phyloP scores from a whole-genome alignment of 1,140 invertebrate genomes.

The Apolygus lucorum region DNA sequence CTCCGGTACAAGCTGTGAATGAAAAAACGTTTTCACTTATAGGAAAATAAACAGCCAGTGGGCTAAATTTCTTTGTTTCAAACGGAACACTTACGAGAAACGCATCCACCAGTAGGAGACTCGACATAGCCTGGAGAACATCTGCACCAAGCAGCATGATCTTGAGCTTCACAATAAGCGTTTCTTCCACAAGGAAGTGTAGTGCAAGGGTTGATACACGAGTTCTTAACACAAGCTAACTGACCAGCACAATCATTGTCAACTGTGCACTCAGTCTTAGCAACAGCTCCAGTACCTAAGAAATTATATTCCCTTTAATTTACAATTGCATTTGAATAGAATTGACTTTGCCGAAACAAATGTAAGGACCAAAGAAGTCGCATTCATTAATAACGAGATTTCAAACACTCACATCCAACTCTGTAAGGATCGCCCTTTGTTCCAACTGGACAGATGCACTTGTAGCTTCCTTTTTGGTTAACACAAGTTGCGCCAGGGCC shows the following conservation, averaged over 20 bases:
- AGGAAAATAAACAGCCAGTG: too few species aligned
- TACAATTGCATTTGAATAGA: too few species aligned
- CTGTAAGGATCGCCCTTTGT: constrained; percentile 76
- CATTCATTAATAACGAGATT: too few species aligned
- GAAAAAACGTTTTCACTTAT: too few species aligned
- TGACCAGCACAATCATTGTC: constrained; percentile 72
- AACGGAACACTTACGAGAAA: constrained; percentile 53
- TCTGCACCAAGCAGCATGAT: constrained; percentile 79
- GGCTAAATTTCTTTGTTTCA: too few species aligned
- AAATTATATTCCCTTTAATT: too few species aligned
- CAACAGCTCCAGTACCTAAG: constrained; percentile 18
- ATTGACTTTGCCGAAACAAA: neutral
- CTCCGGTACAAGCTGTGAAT: constrained; percentile 61
- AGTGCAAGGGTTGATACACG: constrained; percentile 71
- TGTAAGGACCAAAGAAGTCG: neutral
- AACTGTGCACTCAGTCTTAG: constrained; percentile 48
- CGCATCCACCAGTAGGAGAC: constrained; percentile 63
- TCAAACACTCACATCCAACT: constrained; percentile 54
- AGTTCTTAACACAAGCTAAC: constrained; percentile 62
- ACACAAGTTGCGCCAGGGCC: constrained; percentile 70
- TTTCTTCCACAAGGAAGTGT: constrained; percentile 69
- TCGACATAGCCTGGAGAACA: constrained; percentile 73
- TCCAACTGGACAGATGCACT: constrained; percentile 72
- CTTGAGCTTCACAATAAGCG: constrained; percentile 76
- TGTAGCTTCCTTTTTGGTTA: constrained; percentile 73